Conservation (phyloP, 2,113 vertebrate genomes). For the Podarcis raffonei region DNA sequence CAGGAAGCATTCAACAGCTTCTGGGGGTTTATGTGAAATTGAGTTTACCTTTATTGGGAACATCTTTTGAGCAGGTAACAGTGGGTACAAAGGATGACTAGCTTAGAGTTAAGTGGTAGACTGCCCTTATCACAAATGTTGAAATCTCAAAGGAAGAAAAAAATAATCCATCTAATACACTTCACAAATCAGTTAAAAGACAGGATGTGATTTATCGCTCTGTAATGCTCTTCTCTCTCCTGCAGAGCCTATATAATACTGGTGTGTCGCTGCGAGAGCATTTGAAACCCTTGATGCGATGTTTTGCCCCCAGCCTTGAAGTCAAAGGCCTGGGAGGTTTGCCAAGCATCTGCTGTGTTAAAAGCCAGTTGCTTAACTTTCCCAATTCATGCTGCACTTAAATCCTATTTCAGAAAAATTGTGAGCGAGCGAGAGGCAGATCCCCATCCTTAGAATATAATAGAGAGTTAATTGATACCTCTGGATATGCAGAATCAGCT, state of each 20-base stretch:
- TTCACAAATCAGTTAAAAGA: slow-evolving; percentile 48
- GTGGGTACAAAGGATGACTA: too few species aligned
- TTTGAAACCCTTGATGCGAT: slow-evolving; percentile 62
- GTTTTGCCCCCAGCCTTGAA: slow-evolving; percentile 60
- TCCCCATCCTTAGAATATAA: slow-evolving; percentile 53
- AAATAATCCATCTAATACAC: background rate
- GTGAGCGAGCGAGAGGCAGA: slow-evolving; percentile 48
- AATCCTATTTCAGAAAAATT: slow-evolving; percentile 64
- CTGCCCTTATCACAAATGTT: background rate
- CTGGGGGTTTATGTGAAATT: background rate
- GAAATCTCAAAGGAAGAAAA: background rate
- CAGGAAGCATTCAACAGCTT: slow-evolving; percentile 10
- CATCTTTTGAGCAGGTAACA: background rate
- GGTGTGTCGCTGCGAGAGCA: slow-evolving; percentile 56
- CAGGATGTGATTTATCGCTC: background rate
- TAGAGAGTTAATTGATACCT: slow-evolving; percentile 69
- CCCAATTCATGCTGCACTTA: slow-evolving; percentile 62
- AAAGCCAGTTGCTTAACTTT: slow-evolving; percentile 66
- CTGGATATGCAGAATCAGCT: slow-evolving; percentile 62
- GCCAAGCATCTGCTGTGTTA: slow-evolving; percentile 67
- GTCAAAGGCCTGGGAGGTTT: slow-evolving; percentile 67
- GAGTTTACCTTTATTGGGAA: background rate
- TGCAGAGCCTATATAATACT: slow-evolving; percentile 39
- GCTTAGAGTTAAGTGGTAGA: background rate
- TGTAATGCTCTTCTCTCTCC: slow-evolving; percentile 25